These are phyloP conservation scores for Mungos mungo DNA, from an alignment of 2,113 vertebrate species.

Conservation along the genomic window DNA sequence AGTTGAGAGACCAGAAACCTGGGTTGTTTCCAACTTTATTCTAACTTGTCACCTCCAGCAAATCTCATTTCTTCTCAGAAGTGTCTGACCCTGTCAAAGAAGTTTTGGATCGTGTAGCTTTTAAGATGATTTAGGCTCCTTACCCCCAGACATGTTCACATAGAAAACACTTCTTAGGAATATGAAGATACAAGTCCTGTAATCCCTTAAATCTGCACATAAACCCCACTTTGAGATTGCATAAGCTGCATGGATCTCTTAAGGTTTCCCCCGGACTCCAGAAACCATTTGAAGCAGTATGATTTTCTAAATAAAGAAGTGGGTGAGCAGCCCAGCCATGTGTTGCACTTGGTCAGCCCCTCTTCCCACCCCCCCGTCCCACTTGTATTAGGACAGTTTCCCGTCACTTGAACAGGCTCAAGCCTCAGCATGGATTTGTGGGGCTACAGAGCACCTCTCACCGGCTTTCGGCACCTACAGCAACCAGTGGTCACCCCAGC, in stretches of 20 bases:
- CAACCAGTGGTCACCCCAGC: background rate
- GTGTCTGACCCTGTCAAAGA: background rate
- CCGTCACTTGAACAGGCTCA: background rate
- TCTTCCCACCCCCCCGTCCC: no score
- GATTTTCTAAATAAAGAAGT: background rate
- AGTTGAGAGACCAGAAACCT: background rate
- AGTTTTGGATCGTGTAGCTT: background rate
- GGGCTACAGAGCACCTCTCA: background rate
- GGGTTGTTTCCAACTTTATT: background rate
- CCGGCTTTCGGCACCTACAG: background rate
- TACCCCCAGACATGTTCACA: background rate
- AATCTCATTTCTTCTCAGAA: background rate
- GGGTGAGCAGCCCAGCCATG: background rate
- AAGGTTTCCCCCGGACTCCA: background rate
- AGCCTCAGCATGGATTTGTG: background rate
- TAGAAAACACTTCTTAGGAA: background rate
- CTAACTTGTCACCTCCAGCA: conserved; percentile 2
- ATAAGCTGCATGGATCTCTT: background rate
- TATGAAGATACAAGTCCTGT: background rate
- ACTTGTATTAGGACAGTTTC: background rate
- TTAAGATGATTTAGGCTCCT: conserved; percentile 14
- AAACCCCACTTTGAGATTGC: background rate
- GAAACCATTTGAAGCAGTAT: background rate
- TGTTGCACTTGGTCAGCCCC: background rate
- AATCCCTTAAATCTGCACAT: background rate